These are phyloP conservation scores for Sciaenops ocellatus DNA, from an alignment of 2,797 vertebrate genomes.

Conservation along the genomic window DNA sequence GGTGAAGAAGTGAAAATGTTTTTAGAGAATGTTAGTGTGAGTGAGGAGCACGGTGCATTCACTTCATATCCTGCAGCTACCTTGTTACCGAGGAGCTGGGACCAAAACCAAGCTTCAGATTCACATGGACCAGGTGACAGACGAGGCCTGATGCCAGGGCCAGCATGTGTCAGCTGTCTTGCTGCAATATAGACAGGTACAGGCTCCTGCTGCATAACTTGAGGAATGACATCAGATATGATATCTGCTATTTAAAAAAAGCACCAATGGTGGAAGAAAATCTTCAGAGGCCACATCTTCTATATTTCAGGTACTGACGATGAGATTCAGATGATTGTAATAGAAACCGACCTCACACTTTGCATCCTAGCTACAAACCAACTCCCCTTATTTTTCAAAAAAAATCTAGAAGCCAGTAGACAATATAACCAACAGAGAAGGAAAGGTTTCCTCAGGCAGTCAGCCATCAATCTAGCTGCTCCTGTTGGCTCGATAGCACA, in stretches of 20 bases:
- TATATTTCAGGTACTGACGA: neutral
- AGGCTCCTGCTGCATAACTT: neutral
- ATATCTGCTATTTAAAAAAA: neutral
- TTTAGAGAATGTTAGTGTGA: neutral
- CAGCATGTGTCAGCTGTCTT: neutral
- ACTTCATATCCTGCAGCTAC: neutral
- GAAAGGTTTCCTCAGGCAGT: constrained; percentile 15
- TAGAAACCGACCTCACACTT: neutral
- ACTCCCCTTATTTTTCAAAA: neutral
- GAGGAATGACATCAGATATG: neutral
- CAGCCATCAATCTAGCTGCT: neutral
- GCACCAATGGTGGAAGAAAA: neutral
- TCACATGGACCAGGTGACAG: neutral
- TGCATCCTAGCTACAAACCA: neutral
- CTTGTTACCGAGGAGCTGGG: neutral
- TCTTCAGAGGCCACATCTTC: neutral
- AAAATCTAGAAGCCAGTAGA: neutral
- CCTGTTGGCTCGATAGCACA: neutral
- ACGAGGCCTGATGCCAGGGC: neutral
- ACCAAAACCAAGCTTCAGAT: neutral
- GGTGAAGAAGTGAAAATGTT: too few relatives aligned
- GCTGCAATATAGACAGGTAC: neutral
- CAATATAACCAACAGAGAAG: neutral
- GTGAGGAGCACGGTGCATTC: neutral
- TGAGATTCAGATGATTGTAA: neutral